Evolutionary conservation across 2,113 vertebrate species (phyloP).

Genomic region (Leiothrix lutea): DNA sequence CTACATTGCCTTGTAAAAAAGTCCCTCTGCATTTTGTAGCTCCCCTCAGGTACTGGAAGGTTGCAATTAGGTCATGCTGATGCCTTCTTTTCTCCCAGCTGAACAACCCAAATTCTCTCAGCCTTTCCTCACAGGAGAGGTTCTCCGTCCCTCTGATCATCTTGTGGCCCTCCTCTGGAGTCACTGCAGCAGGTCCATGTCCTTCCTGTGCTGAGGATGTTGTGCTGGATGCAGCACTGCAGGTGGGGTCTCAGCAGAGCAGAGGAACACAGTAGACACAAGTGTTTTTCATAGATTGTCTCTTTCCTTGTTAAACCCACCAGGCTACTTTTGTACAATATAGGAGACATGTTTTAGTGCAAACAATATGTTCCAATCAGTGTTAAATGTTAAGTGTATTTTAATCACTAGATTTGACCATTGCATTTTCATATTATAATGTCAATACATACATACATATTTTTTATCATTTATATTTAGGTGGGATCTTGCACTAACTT

Average conservation of each 20-base stretch:
- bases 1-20: fast-evolving
- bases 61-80: fast-evolving
- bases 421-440: neutral
- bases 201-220: neutral
- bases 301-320: neutral
- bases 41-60: neutral
- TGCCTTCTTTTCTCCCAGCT: fast-evolving
- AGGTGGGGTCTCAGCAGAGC: neutral
- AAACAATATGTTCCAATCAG: neutral
- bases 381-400: neutral
- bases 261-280: neutral
- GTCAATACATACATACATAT: neutral
- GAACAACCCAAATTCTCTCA: neutral
- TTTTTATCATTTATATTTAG: neutral
- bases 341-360: neutral
- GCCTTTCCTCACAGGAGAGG: neutral
- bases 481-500: neutral
- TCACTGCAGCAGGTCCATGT: neutral
- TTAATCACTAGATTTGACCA: neutral
- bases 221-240: neutral
- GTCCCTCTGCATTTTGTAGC: neutral
- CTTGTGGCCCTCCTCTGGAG: neutral
- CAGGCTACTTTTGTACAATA: neutral
- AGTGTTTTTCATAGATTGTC: neutral
- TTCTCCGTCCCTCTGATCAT: neutral